Conservation (phyloP, 2,797 vertebrate genomes). For the Macroramphosus scolopax region DNA sequence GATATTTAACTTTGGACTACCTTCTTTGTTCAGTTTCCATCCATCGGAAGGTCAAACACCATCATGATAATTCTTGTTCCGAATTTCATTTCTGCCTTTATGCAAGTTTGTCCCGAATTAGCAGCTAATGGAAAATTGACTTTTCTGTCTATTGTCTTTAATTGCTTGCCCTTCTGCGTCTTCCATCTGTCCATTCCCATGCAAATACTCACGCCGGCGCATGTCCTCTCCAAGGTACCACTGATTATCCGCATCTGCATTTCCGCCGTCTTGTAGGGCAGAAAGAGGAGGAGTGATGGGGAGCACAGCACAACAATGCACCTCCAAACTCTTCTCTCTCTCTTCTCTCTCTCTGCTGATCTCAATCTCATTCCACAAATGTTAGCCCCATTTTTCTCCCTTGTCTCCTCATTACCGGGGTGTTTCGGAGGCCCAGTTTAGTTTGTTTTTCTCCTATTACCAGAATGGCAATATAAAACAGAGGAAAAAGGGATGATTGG, state of each 20-base stretch:
- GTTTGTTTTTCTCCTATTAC: neutral
- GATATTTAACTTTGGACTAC: too few relatives aligned
- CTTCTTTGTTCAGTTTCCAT: too few relatives aligned
- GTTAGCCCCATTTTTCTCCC: constrained; percentile 36
- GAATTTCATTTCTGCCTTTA: neutral
- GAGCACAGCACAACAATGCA: neutral
- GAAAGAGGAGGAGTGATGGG: constrained; percentile 3
- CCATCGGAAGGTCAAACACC: too few relatives aligned
- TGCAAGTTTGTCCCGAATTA: constrained; percentile 6
- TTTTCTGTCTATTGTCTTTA: neutral
- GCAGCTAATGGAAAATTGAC: constrained; percentile 11
- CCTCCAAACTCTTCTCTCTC: constrained; percentile 23
- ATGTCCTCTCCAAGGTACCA: constrained; percentile 19
- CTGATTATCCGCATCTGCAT: constrained; percentile 57
- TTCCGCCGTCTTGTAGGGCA: constrained; percentile 28
- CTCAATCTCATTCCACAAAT: constrained; percentile 30
- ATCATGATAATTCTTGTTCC: neutral
- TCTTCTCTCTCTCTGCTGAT: constrained; percentile 9
- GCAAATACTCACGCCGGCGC: constrained; percentile 20
- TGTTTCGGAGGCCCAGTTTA: constrained; percentile 30
- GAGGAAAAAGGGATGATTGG: constrained; percentile 14
- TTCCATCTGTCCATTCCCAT: constrained; percentile 2
- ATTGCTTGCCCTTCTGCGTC: constrained; percentile 6
- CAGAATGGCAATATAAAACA: constrained; percentile 1
- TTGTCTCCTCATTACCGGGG: constrained; percentile 52